Conservation (phyloP, 2,888 invertebrate genomes). For the Tipula helvola region DNA sequence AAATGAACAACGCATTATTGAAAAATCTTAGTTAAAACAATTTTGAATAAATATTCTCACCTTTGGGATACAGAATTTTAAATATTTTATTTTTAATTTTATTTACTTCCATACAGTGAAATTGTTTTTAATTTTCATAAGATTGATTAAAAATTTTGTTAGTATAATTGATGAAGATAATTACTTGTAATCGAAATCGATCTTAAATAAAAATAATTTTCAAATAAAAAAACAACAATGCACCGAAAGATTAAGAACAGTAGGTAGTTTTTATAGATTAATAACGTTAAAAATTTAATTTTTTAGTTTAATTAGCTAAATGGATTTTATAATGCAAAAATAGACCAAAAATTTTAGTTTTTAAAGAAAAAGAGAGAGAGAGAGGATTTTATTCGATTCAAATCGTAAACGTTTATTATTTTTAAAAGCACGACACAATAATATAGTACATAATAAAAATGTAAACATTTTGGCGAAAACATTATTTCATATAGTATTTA, state of each 20-base stretch:
- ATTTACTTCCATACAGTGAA: too few relatives aligned
- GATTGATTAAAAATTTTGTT: too few relatives aligned
- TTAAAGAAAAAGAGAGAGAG: background rate
- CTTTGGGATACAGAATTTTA: too few relatives aligned
- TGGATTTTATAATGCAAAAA: background rate
- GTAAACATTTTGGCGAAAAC: background rate
- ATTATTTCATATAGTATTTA: background rate
- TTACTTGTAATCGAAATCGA: too few relatives aligned
- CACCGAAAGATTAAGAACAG: background rate
- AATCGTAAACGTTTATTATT: background rate
- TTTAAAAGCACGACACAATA: background rate
- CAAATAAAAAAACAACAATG: background rate
- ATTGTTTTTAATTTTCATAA: too few relatives aligned
- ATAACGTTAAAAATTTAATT: background rate
- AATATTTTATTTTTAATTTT: too few relatives aligned
- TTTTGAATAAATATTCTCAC: too few relatives aligned
- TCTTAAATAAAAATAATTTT: background rate
- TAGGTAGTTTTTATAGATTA: background rate
- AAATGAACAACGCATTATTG: too few relatives aligned
- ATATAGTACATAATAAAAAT: background rate
- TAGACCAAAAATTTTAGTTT: background rate
- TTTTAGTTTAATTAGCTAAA: background rate
- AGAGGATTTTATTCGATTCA: background rate
- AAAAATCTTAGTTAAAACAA: too few relatives aligned
- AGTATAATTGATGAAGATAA: too few relatives aligned